phyloP scores from a whole-genome alignment of 2,797 vertebrate species.

The Sebastes diploproa region DNA sequence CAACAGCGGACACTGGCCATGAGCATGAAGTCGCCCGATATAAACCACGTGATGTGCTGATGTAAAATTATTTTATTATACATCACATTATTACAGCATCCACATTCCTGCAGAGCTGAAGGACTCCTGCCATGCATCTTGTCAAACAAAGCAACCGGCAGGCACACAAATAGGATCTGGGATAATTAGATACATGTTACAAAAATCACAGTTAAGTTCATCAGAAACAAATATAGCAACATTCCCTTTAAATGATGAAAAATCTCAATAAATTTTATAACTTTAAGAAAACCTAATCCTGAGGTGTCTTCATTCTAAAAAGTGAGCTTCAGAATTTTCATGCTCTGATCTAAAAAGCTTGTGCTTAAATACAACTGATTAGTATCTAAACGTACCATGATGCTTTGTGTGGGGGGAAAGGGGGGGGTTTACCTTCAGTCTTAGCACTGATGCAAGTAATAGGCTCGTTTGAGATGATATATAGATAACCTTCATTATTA shows the following conservation, averaged over 20 bases:
- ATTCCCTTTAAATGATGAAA: neutral
- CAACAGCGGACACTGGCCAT: accelerated
- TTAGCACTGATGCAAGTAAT: no score
- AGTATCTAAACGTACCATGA: no score
- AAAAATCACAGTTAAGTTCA: neutral
- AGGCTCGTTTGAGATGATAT: no score
- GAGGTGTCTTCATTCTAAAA: neutral
- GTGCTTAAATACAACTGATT: no score
- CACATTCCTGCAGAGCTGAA: neutral
- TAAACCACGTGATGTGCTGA: neutral
- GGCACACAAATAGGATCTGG: neutral
- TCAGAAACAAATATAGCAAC: neutral
- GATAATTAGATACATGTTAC: neutral
- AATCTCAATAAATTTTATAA: neutral
- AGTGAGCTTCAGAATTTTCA: neutral
- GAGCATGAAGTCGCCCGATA: no score
- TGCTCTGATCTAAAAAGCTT: neutral
- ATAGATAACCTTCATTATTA: no score
- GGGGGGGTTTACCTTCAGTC: no score
- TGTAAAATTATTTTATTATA: neutral
- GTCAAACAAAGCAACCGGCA: neutral
- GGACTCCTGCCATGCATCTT: neutral
- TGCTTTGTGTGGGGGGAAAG: no score
- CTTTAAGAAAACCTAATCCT: neutral
- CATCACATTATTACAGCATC: neutral